Conservation (phyloP, 2,888 invertebrate species). For the Megamerina dolium region DNA sequence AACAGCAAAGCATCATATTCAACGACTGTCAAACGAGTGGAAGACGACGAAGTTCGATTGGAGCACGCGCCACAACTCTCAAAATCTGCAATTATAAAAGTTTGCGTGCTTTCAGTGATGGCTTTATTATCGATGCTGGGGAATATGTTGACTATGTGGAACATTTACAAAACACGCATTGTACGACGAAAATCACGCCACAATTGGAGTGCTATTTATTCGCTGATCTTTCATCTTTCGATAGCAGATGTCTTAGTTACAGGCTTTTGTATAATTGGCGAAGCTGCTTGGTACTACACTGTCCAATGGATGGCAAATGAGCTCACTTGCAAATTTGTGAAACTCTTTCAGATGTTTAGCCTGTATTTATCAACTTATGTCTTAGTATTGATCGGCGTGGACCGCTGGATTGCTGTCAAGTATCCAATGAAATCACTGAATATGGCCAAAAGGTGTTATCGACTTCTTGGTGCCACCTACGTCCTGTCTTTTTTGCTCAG, state of each 20-base stretch:
- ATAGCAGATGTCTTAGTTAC: conserved; percentile 77
- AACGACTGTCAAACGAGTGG: too few relatives aligned
- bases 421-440: conserved; percentile 70
- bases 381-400: conserved; percentile 74
- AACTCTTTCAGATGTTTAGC: conserved; percentile 75
- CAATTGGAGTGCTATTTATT: conserved; percentile 67
- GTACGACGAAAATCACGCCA: conserved; percentile 56
- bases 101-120: conserved; percentile 63
- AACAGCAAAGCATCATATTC: too few relatives aligned
- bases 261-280: conserved; percentile 72
- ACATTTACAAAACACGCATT: conserved; percentile 62
- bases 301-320: conserved; percentile 79
- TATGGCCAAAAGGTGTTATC: conserved; percentile 62
- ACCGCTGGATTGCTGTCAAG: conserved; percentile 73
- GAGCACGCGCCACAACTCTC: conserved; percentile 67
- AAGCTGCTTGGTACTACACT: conserved; percentile 73
- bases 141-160: conserved; percentile 70
- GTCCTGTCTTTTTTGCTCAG: conserved; percentile 67
- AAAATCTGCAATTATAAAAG: conserved; percentile 58
- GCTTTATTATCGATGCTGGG: conserved; percentile 67
- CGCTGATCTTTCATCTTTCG: conserved; percentile 74
- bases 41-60: conserved; percentile 30
- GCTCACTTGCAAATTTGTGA: conserved; percentile 70
- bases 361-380: conserved; percentile 78
- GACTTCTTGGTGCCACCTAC: conserved; percentile 67